Percentiles rank a stretch among this genome's conserved stretches.
These are phyloP conservation scores for Falco peregrinus DNA, from an alignment of 2,797 vertebrate species.

Conservation along the genomic window DNA sequence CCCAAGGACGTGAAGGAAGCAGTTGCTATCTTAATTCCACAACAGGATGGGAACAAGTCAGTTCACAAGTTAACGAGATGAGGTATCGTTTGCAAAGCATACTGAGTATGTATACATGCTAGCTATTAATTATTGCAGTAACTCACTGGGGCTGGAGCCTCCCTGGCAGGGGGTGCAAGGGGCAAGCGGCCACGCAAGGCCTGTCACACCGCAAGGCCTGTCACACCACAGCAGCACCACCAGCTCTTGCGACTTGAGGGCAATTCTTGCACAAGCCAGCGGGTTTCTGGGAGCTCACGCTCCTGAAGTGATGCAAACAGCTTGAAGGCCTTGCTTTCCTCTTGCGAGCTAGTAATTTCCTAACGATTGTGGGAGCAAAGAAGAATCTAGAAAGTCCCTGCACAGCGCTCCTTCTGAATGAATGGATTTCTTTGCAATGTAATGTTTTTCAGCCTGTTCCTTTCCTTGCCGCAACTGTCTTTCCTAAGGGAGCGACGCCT, in stretches of 20 bases:
- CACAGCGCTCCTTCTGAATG: accelerated
- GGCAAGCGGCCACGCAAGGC: not conserved
- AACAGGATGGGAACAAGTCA: not conserved
- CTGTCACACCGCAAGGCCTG: not conserved
- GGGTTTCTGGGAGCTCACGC: not conserved
- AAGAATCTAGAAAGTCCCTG: not conserved
- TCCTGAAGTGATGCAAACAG: not conserved
- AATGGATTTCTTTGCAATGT: not conserved
- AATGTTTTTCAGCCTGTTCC: no score
- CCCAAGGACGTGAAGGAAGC: not conserved
- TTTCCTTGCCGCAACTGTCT: no score
- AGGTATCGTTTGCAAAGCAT: not conserved
- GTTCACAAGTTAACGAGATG: not conserved
- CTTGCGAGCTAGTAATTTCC: not conserved
- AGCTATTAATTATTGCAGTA: not conserved
- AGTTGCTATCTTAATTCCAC: not conserved
- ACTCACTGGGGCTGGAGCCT: not conserved
- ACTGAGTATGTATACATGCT: not conserved
- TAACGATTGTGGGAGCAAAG: not conserved
- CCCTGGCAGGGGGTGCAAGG: not conserved
- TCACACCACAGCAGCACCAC: not conserved
- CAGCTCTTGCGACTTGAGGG: not conserved
- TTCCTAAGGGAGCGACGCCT: no score
- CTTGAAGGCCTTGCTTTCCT: not conserved
- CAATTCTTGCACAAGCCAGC: not conserved